These are phyloP conservation scores for Andrena haemorrhoa DNA, from an alignment of 2,888 invertebrate species.

Conservation along the genomic window DNA sequence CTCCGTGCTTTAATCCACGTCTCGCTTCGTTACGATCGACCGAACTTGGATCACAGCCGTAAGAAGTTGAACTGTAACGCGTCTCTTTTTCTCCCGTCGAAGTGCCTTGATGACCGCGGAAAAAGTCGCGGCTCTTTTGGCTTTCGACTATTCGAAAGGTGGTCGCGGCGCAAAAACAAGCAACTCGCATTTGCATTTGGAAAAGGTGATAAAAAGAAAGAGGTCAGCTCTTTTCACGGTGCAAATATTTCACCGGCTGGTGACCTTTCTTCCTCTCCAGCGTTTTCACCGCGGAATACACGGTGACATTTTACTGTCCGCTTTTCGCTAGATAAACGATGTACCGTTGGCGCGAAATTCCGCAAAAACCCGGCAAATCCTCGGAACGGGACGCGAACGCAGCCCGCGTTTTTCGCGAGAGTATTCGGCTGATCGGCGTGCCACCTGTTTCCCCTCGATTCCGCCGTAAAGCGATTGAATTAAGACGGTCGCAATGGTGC, in stretches of 20 bases:
- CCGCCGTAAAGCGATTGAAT: neutral
- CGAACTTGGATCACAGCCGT: too few species aligned
- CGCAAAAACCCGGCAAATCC: neutral
- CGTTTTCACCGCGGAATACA: conserved; percentile 7
- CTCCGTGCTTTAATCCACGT: too few species aligned
- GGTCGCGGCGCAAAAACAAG: neutral
- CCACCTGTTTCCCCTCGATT: neutral
- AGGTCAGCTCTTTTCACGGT: neutral
- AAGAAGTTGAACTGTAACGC: too few species aligned
- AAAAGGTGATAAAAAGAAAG: neutral
- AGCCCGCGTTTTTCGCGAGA: neutral
- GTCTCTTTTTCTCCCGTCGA: too few species aligned
- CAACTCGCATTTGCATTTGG: neutral
- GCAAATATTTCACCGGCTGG: neutral
- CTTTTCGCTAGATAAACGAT: conserved; percentile 32
- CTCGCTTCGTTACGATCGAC: too few species aligned
- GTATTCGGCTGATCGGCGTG: neutral
- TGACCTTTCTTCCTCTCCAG: neutral
- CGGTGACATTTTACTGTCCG: conserved; percentile 16
- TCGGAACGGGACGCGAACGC: neutral
- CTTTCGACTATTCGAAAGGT: neutral
- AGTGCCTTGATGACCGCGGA: neutral
- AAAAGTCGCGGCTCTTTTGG: neutral
- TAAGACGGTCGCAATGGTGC: neutral
- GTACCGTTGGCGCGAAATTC: neutral